Evolutionary conservation across 2,797 vertebrate genomes (phyloP).

Genomic region (Steatocranus sp.): DNA sequence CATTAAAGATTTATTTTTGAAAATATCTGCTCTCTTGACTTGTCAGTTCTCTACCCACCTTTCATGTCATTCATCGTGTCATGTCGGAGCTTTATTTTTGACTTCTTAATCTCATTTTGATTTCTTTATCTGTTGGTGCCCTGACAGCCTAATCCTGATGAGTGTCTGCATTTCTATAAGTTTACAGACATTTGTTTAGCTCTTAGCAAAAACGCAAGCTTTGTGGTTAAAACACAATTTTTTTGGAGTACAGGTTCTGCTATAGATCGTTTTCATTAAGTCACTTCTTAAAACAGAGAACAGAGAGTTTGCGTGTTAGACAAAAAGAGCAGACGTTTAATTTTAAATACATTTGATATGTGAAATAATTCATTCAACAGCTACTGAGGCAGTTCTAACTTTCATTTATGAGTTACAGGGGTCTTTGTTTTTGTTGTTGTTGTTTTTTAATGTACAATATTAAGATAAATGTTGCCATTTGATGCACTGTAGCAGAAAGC

Average conservation of each 20-base stretch:
- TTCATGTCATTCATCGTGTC: not conserved
- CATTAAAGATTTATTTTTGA: constrained; percentile 29
- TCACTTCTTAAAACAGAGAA: not conserved
- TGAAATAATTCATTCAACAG: not conserved
- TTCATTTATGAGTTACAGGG: not conserved
- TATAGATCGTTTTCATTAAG: not conserved
- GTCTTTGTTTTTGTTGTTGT: not conserved
- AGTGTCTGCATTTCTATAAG: not conserved
- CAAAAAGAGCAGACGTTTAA: not conserved
- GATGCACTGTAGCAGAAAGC: not conserved
- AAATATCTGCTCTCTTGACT: not conserved
- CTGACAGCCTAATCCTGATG: not conserved
- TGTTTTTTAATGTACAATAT: not conserved
- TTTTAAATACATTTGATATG: not conserved
- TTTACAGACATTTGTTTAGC: not conserved
- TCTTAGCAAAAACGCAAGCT: not conserved
- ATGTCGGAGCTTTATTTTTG: not conserved
- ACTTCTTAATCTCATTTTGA: not conserved
- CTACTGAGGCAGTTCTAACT: not conserved
- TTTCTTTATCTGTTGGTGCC: not conserved
- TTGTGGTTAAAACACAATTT: not conserved
- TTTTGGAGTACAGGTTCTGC: not conserved
- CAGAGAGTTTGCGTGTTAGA: not conserved
- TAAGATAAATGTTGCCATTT: not conserved
- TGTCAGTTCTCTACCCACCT: not conserved